Evolutionary conservation across 2,888 invertebrate species (phyloP), one percentile per base, ranked within the genome.

Genomic region (Monopis laevigella): DNA sequence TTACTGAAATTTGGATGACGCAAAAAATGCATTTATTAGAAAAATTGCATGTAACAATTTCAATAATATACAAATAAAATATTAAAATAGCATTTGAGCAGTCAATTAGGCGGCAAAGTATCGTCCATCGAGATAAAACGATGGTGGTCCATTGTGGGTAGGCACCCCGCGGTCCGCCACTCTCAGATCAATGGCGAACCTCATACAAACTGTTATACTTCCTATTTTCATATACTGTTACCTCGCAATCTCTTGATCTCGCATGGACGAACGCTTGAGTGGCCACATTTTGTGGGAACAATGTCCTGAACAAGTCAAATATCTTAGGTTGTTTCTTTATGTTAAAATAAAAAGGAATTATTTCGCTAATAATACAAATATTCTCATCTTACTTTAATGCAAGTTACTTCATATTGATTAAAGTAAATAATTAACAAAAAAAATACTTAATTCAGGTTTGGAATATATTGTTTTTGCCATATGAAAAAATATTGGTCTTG

Each of bases 91-190:
- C 65, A 58, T 74, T 77, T 77, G 73, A 77, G 75, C 59, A 75
- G 67, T 78, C 78, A 78, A 80, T 78, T 77, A 74, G 70, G 77
- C 75, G 74, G 67, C 59, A 69, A 68, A 62, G 65, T 72, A 74
- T 71, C 70, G 75, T 64, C 69, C 71, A 36, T 36, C 75, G 69
- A 69, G 75, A 77, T 75, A 77, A 62, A 68, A 58, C 65, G 51
- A 80, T 80, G 75, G 78, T 71, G 78, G 78, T 65, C 70, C 74
- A 80, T 80, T 80, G 78, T 80, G 59, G 62, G 44, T 43, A 46
- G 67, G 55, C 65, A 51, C 70, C 65, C 64, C 61, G 74, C 47
- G 59, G 54, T 30, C 17, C 52, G 54, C 55, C 60, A 60, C 65
- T 64, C 58, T 52, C 58, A 54, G 51, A 51, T 42, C 52, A 10